Evolutionary conservation across 2,113 vertebrate species (phyloP), one percentile per base, ranked within the genome.

Genomic region (Polypterus bichir): DNA sequence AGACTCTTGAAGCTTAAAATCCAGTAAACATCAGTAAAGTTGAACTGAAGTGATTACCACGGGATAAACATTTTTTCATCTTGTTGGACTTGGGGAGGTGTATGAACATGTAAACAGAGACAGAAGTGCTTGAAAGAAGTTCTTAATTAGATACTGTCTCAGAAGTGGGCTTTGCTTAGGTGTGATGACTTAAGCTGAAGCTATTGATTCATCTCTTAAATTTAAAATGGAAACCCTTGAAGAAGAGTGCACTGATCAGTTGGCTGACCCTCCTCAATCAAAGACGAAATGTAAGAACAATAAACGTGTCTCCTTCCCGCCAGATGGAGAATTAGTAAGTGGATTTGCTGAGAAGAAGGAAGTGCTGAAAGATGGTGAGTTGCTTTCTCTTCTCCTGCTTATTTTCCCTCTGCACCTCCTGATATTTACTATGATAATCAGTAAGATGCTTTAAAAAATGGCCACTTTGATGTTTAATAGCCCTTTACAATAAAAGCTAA

Each of bases 271-370:
- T 62, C 46, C 11, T 48, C 63, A 55, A 60, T 52, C 45, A 8
- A 66, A 67, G 60, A 80, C 67, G 61, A 73, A 75, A 49, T 57
- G 56, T 9, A 75, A 73, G 68, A 67, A 57, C 47, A 71, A 61
- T 9, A 86, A 83, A 66, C 81, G 47, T 47, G 85, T 87, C 65
- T 79, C 80, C 8, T 87, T 87, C 62, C 80, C 84, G 7, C 77
- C 82, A 1, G 85, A 83, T 47, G 82, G 77, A 44, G 68, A 79
- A 60, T 83, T 87, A 5, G 82, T 86, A 27, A 85, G 80, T 1
- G 75, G 76, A 11, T 81, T 83, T 65, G 77, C 77, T 4, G 83
- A 86, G 57, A 69, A 62, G 70, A 68, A 59, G 54, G 64, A 71
- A 45, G 4, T 59, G 7, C 66, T 57, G 46, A 69, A 58, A 59